A percentile compares a stretch with the other conserved stretches of the same genome.
Conservation (phyloP, 2,888 invertebrate species). For the Epirrhoe tristata region DNA sequence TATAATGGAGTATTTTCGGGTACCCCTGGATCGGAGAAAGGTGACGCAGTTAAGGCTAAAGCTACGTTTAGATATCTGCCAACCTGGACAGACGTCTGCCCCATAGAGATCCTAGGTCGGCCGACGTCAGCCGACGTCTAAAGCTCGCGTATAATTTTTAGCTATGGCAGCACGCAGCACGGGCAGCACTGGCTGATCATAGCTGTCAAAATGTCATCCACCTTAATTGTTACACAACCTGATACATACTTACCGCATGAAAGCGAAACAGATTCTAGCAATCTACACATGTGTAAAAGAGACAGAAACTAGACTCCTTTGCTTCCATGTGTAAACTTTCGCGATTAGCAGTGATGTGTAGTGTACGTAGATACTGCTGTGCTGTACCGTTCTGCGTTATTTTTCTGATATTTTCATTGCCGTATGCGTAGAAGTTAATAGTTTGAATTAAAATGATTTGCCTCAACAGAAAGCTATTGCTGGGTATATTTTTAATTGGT, state of each 20-base stretch:
- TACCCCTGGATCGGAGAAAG: no score
- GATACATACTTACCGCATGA: conserved; percentile 19
- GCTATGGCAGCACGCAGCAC: no score
- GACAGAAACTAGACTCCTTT: not conserved
- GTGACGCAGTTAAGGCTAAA: no score
- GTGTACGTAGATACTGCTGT: not conserved
- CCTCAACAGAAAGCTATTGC: conserved; percentile 48
- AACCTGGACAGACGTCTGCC: no score
- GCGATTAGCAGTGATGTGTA: conserved; percentile 4
- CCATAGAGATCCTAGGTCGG: no score
- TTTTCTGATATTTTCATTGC: conserved; percentile 8
- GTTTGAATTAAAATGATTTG: conserved; percentile 49
- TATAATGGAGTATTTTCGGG: no score
- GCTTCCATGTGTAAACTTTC: not conserved
- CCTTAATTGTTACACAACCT: conserved; percentile 1
- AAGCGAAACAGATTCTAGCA: conserved; percentile 4
- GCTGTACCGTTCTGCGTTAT: not conserved
- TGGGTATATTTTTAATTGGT: conserved; percentile 52
- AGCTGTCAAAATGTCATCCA: conserved; percentile 21
- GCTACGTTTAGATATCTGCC: no score
- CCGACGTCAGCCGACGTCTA: no score
- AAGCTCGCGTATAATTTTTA: no score
- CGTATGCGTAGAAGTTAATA: not conserved
- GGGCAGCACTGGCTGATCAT: no score
- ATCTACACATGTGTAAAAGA: conserved; percentile 5